Evolutionary conservation across 2,797 vertebrate species (phyloP).

Genomic region (Acrossocheilus wenchowensis): DNA sequence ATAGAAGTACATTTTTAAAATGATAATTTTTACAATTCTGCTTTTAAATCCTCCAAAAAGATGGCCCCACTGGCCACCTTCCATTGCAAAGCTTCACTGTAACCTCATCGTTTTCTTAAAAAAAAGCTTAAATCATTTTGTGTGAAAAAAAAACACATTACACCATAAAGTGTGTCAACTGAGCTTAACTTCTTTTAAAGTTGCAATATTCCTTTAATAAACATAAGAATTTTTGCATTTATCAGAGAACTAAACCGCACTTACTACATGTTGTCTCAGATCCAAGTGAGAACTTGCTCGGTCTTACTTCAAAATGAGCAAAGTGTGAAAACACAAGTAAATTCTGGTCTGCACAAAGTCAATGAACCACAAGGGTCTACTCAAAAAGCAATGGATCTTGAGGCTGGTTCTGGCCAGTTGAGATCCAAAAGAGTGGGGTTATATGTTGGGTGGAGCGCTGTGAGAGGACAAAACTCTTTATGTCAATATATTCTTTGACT

Average conservation of each 20-base stretch:
- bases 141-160: not conserved
- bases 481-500: constrained; percentile 5
- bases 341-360: not conserved
- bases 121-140: not conserved
- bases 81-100: not conserved
- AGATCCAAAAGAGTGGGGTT: not conserved
- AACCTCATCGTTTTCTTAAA: not conserved
- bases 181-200: not conserved
- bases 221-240: not conserved
- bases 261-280: not conserved
- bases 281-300: not conserved
- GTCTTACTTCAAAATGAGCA: not conserved
- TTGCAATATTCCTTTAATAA: not conserved
- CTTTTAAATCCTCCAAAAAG: not conserved
- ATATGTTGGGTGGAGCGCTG: not conserved
- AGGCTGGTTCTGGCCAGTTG: not conserved
- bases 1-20: not conserved
- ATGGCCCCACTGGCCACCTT: not conserved
- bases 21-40: not conserved
- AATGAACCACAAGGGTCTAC: not conserved
- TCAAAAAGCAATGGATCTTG: constrained; percentile 1
- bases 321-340: constrained; percentile 8
- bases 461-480: not conserved
- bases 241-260: not conserved
- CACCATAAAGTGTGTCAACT: not conserved